Base-by-base conservation (phyloP, 2,113 vertebrate genomes). In the Podilymbus podiceps region DNA sequence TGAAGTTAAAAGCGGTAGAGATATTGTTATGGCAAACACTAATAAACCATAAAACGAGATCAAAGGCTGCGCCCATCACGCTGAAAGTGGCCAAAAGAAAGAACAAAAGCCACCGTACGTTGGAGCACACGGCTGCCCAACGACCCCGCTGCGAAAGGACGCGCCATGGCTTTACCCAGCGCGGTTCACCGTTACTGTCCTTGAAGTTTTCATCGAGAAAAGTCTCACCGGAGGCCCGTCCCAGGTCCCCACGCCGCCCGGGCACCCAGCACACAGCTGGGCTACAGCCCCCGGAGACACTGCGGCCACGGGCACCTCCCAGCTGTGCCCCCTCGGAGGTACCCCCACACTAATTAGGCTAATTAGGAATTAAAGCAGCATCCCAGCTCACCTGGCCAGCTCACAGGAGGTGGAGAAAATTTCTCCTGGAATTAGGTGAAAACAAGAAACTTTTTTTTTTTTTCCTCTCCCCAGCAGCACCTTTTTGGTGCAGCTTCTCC, bases 191-290 rank as follows among this genome's bases (percentile, higher is more conserved):
- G n/a, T n/a, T n/a, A n/a, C n/a, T n/a, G n/a, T 22, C 25, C n/a
- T 21, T 18, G 10, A 44, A 15, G 15, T 42, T 56, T 63, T 44
- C 35, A 11, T 9, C 0, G 0, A 85, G 47, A 35, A 12, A 6
- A 42, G 24, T 33, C 59, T 52, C 24, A 15, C 63, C 44, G 60
- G 71, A 25, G 62, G n/a, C n/a, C n/a, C n/a, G n/a, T n/a, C n/a
- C n/a, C 35, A 53, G 42, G 53, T 82, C 50, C 27, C 30, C 1
- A 2, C 9, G n/a, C n/a, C n/a, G n/a, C n/a, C n/a, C n/a, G n/a
- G n/a, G n/a, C n/a, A n/a, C n/a, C n/a, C n/a, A n/a, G n/a, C n/a
- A n/a, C n/a, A n/a, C n/a, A n/a, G n/a, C n/a, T n/a, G n/a, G n/a
- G n/a, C n/a, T n/a, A n/a, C n/a, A n/a, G n/a, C n/a, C n/a, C n/a